These are phyloP conservation scores for Sebastes trivittatus DNA, from an alignment of 2,797 vertebrate species.

Conservation along the genomic window DNA sequence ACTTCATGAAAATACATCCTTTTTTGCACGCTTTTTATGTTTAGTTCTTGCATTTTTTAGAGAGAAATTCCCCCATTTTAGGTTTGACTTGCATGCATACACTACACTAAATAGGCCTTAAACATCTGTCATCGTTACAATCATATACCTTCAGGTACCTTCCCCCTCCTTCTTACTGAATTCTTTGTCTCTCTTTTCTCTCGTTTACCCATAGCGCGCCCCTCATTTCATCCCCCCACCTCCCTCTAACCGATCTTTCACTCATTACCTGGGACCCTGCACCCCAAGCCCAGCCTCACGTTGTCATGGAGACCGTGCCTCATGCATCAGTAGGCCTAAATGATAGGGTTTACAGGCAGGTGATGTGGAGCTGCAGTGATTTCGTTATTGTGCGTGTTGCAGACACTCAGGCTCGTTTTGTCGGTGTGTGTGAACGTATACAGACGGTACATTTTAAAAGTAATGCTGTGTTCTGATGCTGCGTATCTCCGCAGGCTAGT, in stretches of 20 bases:
- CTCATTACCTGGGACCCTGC: constrained; percentile 76
- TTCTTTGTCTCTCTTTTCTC: constrained; percentile 24
- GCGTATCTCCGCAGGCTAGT: neutral
- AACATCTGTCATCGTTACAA: neutral
- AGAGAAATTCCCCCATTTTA: neutral
- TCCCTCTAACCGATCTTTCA: constrained; percentile 42
- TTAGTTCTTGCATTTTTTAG: neutral
- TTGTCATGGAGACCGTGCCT: constrained; percentile 75
- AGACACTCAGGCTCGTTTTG: neutral
- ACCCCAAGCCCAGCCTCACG: constrained; percentile 58
- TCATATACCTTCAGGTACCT: neutral
- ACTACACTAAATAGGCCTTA: neutral
- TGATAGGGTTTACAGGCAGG: constrained; percentile 44
- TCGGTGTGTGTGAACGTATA: neutral
- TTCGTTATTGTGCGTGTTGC: neutral
- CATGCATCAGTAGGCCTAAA: constrained; percentile 52
- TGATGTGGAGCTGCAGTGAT: constrained; percentile 41
- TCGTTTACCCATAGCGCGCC: constrained; percentile 23
- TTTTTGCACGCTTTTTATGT: neutral
- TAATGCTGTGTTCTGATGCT: neutral
- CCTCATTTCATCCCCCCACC: constrained; percentile 31
- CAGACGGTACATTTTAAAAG: neutral
- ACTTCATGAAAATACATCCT: neutral
- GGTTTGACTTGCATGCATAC: neutral
- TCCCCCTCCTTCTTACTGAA: neutral